Base-by-base conservation (phyloP, 2,888 invertebrate species). In the Patella ulyssiponensis region DNA sequence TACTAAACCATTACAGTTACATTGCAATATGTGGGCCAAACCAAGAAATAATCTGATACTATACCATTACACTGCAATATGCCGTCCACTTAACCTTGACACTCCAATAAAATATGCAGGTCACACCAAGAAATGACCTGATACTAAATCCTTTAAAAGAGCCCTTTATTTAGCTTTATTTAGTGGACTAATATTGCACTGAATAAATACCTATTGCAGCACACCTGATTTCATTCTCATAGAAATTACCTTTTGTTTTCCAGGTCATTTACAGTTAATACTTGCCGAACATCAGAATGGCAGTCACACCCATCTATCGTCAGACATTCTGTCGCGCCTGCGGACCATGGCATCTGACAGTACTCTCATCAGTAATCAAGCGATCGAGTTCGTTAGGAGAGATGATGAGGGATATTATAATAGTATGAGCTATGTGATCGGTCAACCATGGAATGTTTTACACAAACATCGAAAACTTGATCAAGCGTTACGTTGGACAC, bases 341-440 rank as follows among this genome's bases (percentile, higher is more conserved):
- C 78, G 78, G 33, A 14, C 56, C 9, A 75, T 88, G 77, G 81
- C 81, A 75, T 51, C 75, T 0, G 83, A 82, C 51, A 81, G 85
- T 9, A 77, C 84, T 17, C 76, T 77, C 53, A 79, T 83, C 3
- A 79, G 84, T 71, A 76, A 80, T 2, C 64, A 77, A 51, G 87
- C 87, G 20, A 54, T 86, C 17, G 80, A 82, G 23, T 83, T 82
- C 80, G 88, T 88, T n/a, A 82, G 78, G 51, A 82, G 74, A 20
- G 86, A 86, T 79, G 87, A 88, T 76, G 79, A 81, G 51, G 71
- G 81, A 7, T 88, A 89, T 75, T 88, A 82, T 76, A 80, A 83
- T 74, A 82, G 83, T 44, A 82, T 86, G 71, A 73, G 75, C 20
- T 79, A 77, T 64, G 54, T 86, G 17, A 78, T 86, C 1, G 75